Evolutionary conservation across 1,140 invertebrate species (phyloP), one percentile per base, ranked within the genome.

Genomic region (Bradynema listronoti): DNA sequence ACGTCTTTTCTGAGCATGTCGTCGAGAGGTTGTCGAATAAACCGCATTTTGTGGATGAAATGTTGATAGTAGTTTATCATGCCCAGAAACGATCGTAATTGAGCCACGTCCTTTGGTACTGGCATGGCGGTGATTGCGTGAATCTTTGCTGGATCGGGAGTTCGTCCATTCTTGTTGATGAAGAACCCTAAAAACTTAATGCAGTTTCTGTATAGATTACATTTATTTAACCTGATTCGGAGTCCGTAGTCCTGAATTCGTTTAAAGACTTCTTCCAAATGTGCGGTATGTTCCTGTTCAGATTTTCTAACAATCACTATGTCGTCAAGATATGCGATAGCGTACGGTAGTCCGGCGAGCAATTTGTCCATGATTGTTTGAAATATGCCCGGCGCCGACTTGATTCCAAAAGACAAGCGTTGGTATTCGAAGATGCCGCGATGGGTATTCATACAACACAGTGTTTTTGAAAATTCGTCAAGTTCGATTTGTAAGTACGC

Each of bases 1-100:
- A 63, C 68, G 9, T 73, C 67, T 29, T 74, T 70, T 24, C 29
- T 30, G 22, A 61, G 25, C 27, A 71, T 62, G 14, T 49, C 29
- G 9, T 73, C 67, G 14, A 71, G 32, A 25, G 71, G 71, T 11
- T 27, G 47, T 1, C 66, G 24, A 1, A 71, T n/a, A 3, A 16
- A 32, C 6, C 52, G 46, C 45, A 70, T 54, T 11, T 61, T 9
- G 2, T 42, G 41, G 6, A 71, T 47, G 51, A 73, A 71, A 7
- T 22, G 6, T 25, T 51, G 27, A 29, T 71, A 71, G 49, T 73
- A 73, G 16, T 19, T 66, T 0, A 73, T 33, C 47, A 68, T 61
- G 11, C 69, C 69, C 16, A 73, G 59, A 53, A 73, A 71, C 22
- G 64, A 65, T 6, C 58, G 27, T 7, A n/a, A n/a, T n/a, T n/a